phyloP scores from a whole-genome alignment of 2,113 vertebrate genomes.

The Heptranchias perlo region DNA sequence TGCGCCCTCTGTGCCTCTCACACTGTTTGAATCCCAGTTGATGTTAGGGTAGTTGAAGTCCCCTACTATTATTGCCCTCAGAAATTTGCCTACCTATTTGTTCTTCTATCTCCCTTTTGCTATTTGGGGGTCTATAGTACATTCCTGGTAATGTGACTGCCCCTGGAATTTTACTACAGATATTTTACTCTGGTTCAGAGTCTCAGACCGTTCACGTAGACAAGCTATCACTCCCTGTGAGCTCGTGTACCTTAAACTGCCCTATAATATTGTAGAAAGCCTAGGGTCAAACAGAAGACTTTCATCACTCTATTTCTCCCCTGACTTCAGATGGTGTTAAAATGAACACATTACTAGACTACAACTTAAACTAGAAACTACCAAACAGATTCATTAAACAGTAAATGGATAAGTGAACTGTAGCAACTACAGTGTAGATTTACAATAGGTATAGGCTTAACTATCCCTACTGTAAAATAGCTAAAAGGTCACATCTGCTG shows the following conservation, averaged over 20 bases:
- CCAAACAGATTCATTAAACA: neutral
- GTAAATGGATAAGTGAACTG: neutral
- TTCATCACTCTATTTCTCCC: neutral
- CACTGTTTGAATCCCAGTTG: no score
- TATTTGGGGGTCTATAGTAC: no score
- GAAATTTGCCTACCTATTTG: no score
- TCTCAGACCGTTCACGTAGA: no score
- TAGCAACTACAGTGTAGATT: neutral
- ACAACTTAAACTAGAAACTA: neutral
- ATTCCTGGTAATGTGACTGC: no score
- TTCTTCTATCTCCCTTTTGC: no score
- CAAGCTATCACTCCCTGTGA: no score
- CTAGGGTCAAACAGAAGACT: neutral
- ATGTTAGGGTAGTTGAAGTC: no score
- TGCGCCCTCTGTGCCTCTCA: no score
- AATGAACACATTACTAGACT: neutral
- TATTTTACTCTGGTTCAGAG: no score
- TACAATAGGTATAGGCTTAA: neutral
- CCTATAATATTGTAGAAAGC: neutral
- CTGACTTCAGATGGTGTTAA: neutral
- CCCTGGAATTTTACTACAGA: no score
- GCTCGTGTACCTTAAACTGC: neutral
- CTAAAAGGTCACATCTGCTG: neutral
- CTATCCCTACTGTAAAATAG: neutral
- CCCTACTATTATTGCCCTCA: no score